A percentile compares a stretch with the other conserved stretches of the same genome.
phyloP scores from a whole-genome alignment of 2,797 vertebrate genomes.

The Aphelocoma californica region DNA sequence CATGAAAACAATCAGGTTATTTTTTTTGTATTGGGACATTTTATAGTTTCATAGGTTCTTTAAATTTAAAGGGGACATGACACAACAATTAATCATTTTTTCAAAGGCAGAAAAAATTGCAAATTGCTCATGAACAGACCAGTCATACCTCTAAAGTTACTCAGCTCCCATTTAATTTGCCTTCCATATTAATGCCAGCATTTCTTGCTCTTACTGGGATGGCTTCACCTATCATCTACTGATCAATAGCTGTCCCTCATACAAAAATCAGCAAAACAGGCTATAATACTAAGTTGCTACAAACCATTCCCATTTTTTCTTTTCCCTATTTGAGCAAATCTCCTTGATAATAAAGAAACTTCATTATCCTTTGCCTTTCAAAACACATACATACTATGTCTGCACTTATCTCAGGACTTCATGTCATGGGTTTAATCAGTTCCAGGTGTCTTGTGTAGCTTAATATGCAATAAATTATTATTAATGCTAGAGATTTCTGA shows the following conservation, averaged over 20 bases:
- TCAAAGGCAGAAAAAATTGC: background rate
- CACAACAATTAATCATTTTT: background rate
- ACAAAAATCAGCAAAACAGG: background rate
- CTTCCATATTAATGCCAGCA: background rate
- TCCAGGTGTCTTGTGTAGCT: background rate
- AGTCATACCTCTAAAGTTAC: background rate
- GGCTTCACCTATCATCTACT: background rate
- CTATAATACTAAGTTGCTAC: background rate
- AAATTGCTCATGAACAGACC: background rate
- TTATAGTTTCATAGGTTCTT: background rate
- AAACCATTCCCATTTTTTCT: background rate
- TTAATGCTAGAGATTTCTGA: background rate
- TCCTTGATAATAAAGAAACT: background rate
- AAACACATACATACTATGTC: rapidly evolving
- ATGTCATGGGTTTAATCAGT: rapidly evolving
- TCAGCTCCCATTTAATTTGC: background rate
- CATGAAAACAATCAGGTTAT: background rate
- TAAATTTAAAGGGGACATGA: background rate
- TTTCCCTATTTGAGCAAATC: background rate
- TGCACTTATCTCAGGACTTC: background rate
- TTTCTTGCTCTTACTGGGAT: background rate
- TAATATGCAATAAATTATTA: background rate
- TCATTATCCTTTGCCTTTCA: background rate
- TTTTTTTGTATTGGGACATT: background rate
- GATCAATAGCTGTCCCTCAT: background rate